phyloP scores from a whole-genome alignment of 2,797 vertebrate genomes.

The Capromys pilorides region DNA sequence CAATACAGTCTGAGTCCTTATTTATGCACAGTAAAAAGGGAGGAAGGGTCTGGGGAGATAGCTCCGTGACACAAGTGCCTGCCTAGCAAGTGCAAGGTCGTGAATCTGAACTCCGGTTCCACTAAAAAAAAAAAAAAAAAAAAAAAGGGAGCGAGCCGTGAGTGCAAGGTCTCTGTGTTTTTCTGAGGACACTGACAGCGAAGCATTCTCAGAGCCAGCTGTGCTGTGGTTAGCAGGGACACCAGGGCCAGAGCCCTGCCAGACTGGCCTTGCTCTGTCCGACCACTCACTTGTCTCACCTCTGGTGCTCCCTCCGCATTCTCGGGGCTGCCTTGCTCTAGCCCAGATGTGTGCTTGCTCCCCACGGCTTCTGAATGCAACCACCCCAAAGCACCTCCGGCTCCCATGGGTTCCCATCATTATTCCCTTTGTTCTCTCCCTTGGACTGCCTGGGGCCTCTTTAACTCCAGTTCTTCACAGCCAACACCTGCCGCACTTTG shows the following conservation, averaged over 20 bases:
- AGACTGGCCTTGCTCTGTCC: not conserved
- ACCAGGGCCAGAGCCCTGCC: too few relatives aligned
- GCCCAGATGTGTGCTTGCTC: not conserved
- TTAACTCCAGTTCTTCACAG: not conserved
- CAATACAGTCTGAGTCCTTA: not conserved
- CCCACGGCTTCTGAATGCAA: not conserved
- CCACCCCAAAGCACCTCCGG: fast-evolving
- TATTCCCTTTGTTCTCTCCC: not conserved
- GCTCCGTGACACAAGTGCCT: too few relatives aligned
- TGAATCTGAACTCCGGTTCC: too few relatives aligned
- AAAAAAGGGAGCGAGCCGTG: too few relatives aligned
- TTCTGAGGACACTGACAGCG: not conserved
- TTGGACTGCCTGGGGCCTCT: not conserved
- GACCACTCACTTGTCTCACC: not conserved
- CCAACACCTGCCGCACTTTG: not conserved
- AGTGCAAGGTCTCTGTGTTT: not conserved
- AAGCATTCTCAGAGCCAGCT: not conserved
- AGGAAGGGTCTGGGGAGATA: too few relatives aligned
- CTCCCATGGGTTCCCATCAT: too few relatives aligned
- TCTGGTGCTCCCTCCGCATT: too few relatives aligned
- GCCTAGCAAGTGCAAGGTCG: too few relatives aligned
- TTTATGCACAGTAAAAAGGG: not conserved
- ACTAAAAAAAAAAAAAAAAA: too few relatives aligned
- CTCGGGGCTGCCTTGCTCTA: not conserved
- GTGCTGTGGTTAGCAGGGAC: too few relatives aligned